Conservation (phyloP, 2,113 vertebrate genomes). For the Pelecanus crispus region DNA sequence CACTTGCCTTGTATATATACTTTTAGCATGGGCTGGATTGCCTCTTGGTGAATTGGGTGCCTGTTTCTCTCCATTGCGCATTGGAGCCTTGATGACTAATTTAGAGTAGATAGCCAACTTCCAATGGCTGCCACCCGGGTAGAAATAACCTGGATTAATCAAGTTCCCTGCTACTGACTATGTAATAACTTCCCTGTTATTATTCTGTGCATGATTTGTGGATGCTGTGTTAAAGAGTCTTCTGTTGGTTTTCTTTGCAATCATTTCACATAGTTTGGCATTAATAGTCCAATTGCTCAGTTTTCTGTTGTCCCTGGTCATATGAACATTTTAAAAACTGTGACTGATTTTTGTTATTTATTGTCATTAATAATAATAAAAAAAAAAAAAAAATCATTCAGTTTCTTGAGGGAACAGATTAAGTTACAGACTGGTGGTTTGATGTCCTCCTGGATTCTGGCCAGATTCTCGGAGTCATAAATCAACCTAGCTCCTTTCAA, state of each 20-base stretch:
- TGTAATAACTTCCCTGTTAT: not conserved
- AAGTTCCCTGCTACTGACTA: not conserved
- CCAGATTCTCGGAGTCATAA: not conserved
- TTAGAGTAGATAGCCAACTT: slow-evolving; percentile 2
- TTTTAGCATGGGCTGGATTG: not conserved
- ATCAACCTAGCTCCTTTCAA: not conserved
- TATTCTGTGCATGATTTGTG: not conserved
- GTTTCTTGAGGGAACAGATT: not conserved
- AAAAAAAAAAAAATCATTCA: too few relatives aligned
- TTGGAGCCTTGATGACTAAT: slow-evolving; percentile 12
- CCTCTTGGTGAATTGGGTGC: not conserved
- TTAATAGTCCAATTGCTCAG: not conserved
- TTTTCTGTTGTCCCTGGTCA: not conserved
- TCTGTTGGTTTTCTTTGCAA: not conserved
- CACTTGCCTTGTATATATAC: not conserved
- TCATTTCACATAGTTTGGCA: not conserved
- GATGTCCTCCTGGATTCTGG: not conserved
- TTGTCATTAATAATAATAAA: not conserved
- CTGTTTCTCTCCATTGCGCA: not conserved
- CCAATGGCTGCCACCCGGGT: not conserved
- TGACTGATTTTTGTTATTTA: not conserved
- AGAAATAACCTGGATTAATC: slow-evolving; percentile 2
- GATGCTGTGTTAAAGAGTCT: not conserved
- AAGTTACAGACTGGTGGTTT: not conserved
- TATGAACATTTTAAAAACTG: not conserved